These are phyloP conservation scores for Xanthostigma xanthostigma DNA, from an alignment of 2,888 invertebrate genomes.

Conservation along the genomic window DNA sequence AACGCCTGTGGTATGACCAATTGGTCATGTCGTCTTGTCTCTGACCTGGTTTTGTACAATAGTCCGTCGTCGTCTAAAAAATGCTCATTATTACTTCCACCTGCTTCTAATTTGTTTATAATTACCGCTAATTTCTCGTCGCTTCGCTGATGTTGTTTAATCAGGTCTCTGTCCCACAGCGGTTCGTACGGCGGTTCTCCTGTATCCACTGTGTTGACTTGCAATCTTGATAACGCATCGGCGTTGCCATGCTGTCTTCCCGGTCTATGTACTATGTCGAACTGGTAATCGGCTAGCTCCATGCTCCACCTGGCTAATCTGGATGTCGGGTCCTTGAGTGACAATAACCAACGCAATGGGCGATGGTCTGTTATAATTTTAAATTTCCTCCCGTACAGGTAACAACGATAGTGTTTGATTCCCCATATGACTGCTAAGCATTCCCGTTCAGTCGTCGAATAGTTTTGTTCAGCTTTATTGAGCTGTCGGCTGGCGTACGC, in stretches of 20 bases:
- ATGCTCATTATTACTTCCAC: neutral
- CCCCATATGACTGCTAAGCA: conserved; percentile 11
- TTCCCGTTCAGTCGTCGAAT: conserved; percentile 11
- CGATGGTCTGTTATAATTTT: conserved; percentile 4
- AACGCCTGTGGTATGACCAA: neutral
- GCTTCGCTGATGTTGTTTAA: neutral
- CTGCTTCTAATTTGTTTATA: neutral
- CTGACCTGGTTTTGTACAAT: neutral
- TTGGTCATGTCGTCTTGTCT: neutral
- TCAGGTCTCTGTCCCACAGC: neutral
- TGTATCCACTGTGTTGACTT: too few relatives aligned
- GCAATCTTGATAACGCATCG: too few relatives aligned
- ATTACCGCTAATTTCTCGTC: neutral
- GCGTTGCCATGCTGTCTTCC: too few relatives aligned
- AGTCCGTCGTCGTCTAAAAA: conserved; percentile 1
- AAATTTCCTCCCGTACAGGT: conserved; percentile 10
- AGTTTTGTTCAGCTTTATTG: conserved; percentile 11
- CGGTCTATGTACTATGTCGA: too few relatives aligned
- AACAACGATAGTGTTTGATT: conserved; percentile 12
- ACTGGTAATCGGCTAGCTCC: too few relatives aligned
- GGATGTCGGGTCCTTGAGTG: too few relatives aligned
- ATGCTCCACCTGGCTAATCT: too few relatives aligned
- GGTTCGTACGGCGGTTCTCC: neutral
- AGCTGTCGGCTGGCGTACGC: conserved; percentile 11
- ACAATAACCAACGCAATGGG: neutral